Base-by-base conservation (phyloP, 2,888 invertebrate genomes). In the Isotomurus palustris region DNA sequence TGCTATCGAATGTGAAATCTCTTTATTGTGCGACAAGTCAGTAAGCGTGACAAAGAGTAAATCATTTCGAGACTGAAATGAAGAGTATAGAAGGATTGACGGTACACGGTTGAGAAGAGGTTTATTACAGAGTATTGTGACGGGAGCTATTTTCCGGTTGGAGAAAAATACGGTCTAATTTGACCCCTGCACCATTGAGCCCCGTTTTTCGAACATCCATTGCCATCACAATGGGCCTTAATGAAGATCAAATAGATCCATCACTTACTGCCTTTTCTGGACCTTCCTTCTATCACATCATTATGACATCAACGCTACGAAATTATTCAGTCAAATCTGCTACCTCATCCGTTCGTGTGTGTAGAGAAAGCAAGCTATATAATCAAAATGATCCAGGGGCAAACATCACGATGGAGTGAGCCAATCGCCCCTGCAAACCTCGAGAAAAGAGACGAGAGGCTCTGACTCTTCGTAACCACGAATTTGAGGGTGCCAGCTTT, bases 241-340 rank as follows among this genome's bases (percentile, higher is more conserved):
- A 68, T 68, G 68, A 68, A 66, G 68, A 68, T 68, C 59, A 63
- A 67, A 64, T 64, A 57, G 58, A 58, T 58, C 54, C 51, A 47
- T 58, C 57, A 52, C 58, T 47, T 51, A 35, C 47, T 35, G 29
- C 10, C 51, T 36, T 41, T 58, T 54, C 8, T 22, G n/a, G 40
- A 17, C 10, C 40, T 40, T 40, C 17, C 40, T 19, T 32, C 32
- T 40, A 28, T 10, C 4, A 49, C 3, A 49, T 32, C 49, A 49
- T 49, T 35, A 49, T 49, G 22, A 27, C 47, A 47, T 47, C 38
- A 38, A 43, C 21, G 24, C n/a, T n/a, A n/a, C n/a, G n/a, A n/a
- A n/a, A n/a, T n/a, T n/a, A n/a, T n/a, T n/a, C n/a, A n/a, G n/a
- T n/a, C n/a, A n/a, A n/a, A n/a, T n/a, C n/a, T n/a, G n/a, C n/a